Evolutionary conservation across 2,888 invertebrate genomes (phyloP).

Genomic region (Alloscopus bannaensis): DNA sequence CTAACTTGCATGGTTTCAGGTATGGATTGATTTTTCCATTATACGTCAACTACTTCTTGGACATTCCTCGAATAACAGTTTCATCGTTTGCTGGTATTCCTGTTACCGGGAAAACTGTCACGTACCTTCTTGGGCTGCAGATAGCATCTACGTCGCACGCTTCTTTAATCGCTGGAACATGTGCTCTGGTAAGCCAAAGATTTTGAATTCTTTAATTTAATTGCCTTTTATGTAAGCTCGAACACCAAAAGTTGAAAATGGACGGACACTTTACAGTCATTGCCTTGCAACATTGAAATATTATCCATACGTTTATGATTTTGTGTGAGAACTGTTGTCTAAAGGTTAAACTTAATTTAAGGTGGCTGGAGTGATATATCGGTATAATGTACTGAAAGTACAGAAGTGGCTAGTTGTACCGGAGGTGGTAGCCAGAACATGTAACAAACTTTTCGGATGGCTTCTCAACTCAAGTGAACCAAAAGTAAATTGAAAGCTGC

Average conservation of each 20-base stretch:
- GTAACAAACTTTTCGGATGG: conserved; percentile 75
- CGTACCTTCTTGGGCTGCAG: conserved; percentile 78
- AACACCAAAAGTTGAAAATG: neutral
- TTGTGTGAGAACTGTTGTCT: too few relatives aligned
- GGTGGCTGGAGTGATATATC: conserved; percentile 74
- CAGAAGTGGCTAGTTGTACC: conserved; percentile 76
- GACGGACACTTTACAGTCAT: neutral
- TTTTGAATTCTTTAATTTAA: conserved; percentile 2
- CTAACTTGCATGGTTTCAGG: too few relatives aligned
- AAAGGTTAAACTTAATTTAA: conserved; percentile 53
- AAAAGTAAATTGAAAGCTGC: conserved; percentile 61
- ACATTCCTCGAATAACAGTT: conserved; percentile 76
- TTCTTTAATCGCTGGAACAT: conserved; percentile 75
- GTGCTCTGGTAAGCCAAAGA: conserved; percentile 75
- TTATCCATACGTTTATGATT: conserved; percentile 17
- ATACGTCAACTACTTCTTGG: conserved; percentile 78
- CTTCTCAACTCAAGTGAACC: conserved; percentile 76
- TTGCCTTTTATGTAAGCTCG: too few relatives aligned
- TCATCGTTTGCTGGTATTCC: conserved; percentile 75
- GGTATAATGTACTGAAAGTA: conserved; percentile 76
- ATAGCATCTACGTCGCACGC: conserved; percentile 76
- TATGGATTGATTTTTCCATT: conserved; percentile 77
- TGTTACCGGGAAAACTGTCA: conserved; percentile 78
- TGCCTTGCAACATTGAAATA: neutral
- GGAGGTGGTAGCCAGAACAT: conserved; percentile 74